phyloP scores from a whole-genome alignment of 2,797 vertebrate species.

The Melanotaenia maccullochi region DNA sequence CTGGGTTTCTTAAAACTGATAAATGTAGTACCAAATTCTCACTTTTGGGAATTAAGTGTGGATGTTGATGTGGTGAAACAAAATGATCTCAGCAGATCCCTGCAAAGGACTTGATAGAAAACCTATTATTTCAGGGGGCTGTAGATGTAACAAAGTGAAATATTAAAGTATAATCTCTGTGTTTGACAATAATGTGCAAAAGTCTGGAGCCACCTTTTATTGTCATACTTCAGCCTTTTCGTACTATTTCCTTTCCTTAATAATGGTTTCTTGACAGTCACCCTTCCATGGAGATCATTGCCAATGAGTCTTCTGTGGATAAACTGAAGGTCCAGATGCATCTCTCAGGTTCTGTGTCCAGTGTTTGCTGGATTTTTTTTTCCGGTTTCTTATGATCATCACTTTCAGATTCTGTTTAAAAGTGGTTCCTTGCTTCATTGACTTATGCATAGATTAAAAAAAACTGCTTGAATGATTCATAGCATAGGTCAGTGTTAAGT shows the following conservation, averaged over 20 bases:
- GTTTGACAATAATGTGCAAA: not conserved
- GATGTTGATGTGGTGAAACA: not conserved
- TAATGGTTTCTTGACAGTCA: too few species aligned
- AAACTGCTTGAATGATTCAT: not conserved
- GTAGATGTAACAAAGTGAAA: too few species aligned
- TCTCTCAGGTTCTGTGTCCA: not conserved
- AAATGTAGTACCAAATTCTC: not conserved
- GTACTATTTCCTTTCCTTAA: not conserved
- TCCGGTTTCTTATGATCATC: not conserved
- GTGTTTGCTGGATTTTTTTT: not conserved
- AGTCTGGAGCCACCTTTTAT: not conserved
- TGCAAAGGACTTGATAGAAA: not conserved
- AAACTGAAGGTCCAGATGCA: too few species aligned
- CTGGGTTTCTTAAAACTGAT: slow-evolving; percentile 2
- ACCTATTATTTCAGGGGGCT: too few species aligned
- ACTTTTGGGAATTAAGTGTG: not conserved
- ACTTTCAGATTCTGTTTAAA: not conserved
- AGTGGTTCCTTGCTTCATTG: not conserved
- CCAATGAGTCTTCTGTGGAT: not conserved
- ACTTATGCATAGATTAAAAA: too few species aligned
- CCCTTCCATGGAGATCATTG: too few species aligned
- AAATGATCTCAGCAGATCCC: not conserved
- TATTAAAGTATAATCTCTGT: too few species aligned
- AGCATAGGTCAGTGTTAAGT: not conserved
- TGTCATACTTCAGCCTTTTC: not conserved